These are phyloP conservation scores for Pelochelys cantorii DNA, from an alignment of 2,797 vertebrate genomes.

Conservation along the genomic window DNA sequence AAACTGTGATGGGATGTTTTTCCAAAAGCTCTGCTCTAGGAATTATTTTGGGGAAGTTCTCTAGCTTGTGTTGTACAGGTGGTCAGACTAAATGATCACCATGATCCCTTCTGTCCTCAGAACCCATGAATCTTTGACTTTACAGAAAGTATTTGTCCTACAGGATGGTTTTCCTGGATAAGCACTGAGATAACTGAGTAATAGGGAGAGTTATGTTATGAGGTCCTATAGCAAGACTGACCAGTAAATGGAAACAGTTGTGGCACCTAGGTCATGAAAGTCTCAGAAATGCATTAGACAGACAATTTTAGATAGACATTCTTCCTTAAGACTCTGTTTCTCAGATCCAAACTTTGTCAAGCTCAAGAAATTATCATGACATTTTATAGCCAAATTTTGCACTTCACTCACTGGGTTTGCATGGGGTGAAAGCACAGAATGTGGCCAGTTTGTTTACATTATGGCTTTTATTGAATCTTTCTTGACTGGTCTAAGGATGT, in stretches of 20 bases:
- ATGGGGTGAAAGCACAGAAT: conserved; percentile 29
- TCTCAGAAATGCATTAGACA: conserved; percentile 59
- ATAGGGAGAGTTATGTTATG: conserved; percentile 52
- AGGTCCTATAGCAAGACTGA: conserved; percentile 57
- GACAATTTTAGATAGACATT: conserved; percentile 27
- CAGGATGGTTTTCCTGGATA: conserved; percentile 65
- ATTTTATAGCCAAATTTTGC: conserved; percentile 37
- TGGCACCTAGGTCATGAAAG: conserved; percentile 53
- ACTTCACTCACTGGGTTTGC: conserved; percentile 28
- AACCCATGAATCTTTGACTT: conserved; percentile 8
- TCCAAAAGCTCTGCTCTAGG: too few species aligned
- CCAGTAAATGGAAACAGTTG: conserved; percentile 61
- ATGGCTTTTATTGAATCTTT: conserved; percentile 47
- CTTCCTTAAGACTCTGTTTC: conserved; percentile 43
- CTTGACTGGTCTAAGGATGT: background rate
- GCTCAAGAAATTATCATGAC: conserved; percentile 16
- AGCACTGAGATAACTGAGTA: conserved; percentile 63
- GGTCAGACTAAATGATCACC: too few species aligned
- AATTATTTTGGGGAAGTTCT: too few species aligned
- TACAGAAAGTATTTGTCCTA: conserved; percentile 59
- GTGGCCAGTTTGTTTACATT: conserved; percentile 24
- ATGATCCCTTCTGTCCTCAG: too few species aligned
- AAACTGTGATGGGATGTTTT: too few species aligned
- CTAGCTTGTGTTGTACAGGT: too few species aligned
- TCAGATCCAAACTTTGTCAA: conserved; percentile 34